phyloP scores from a whole-genome alignment of 2,797 vertebrate species.

The Eutrigla gurnardus region DNA sequence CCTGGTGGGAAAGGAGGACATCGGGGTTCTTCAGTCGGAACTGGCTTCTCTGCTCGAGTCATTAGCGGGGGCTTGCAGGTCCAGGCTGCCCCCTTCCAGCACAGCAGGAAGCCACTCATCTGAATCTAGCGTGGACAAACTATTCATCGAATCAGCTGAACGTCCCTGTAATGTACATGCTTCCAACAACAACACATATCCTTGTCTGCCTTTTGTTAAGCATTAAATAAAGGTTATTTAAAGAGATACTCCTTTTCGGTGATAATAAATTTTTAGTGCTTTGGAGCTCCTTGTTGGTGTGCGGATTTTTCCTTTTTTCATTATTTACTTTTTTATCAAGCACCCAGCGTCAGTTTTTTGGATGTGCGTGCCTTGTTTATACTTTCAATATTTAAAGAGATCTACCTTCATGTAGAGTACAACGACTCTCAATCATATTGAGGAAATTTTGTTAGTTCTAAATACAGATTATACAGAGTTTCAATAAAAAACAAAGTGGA shows the following conservation, averaged over 20 bases:
- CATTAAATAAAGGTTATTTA: not conserved
- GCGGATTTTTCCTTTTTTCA: too few species aligned
- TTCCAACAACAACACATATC: not conserved
- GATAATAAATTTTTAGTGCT: too few species aligned
- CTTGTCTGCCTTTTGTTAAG: not conserved
- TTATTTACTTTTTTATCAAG: too few species aligned
- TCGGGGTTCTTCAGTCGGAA: not conserved
- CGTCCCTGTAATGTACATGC: too few species aligned
- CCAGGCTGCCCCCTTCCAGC: constrained; percentile 31
- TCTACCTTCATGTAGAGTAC: not conserved
- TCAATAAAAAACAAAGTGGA: not conserved
- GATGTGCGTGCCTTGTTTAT: too few species aligned
- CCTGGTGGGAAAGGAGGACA: not conserved
- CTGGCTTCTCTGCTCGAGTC: not conserved
- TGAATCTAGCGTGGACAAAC: constrained; percentile 22
- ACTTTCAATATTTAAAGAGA: not conserved
- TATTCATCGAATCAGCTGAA: constrained; percentile 27
- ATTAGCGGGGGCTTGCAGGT: not conserved
- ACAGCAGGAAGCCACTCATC: not conserved
- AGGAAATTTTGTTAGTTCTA: not conserved
- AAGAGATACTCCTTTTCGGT: too few species aligned
- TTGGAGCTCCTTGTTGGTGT: too few species aligned
- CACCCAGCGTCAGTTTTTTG: too few species aligned
- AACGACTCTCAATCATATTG: not conserved
- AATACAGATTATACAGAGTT: not conserved